Evolutionary conservation across 2,113 vertebrate genomes (phyloP), one percentile per base, ranked within the genome.

Genomic region (Triplophysa siluroides): DNA sequence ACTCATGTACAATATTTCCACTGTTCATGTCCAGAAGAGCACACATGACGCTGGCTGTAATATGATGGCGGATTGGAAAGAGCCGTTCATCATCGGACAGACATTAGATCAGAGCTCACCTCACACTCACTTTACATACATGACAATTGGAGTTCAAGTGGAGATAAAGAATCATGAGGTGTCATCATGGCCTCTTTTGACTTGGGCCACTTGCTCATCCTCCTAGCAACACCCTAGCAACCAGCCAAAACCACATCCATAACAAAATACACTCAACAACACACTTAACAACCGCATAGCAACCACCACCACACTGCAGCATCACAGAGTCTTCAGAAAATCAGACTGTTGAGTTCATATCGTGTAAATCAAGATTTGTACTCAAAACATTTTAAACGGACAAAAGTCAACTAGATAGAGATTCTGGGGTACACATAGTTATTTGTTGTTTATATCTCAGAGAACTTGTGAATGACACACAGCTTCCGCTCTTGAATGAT

Each of bases 81-180:
- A 61, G 54, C 56, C 16, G 54, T 24, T 74, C 19, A 58, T 41
- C 33, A 23, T 19, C 9, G 24, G 43, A 13, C 23, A 11, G 14
- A 29, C 9, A 26, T 21, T 14, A 21, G 8, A 12, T 24, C 24
- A 41, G 62, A 67, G 26, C 41, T 12, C 23, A 45, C 19, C 2
- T 26, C 66, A 10, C 21, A 43, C 26, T 83, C 60, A 80, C 66
- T 69, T 77, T 80, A 73, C 64, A 72, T 54, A 83, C 61, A 66
- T 45, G 72, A 72, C 21, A 58, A n/a, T 33, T 50, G 21, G 50
- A 19, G 82, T 75, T 63, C 26, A 58, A n/a, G 23, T 50, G 21
- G 50, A 19, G 78, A 79, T 63, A 83, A 79, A 43, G 73, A 69
- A 45, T 45, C 9, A 9, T 9, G 33, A 33, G 33, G 33, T 33